Conservation (phyloP, 2,888 invertebrate species). For the Actias luna region DNA sequence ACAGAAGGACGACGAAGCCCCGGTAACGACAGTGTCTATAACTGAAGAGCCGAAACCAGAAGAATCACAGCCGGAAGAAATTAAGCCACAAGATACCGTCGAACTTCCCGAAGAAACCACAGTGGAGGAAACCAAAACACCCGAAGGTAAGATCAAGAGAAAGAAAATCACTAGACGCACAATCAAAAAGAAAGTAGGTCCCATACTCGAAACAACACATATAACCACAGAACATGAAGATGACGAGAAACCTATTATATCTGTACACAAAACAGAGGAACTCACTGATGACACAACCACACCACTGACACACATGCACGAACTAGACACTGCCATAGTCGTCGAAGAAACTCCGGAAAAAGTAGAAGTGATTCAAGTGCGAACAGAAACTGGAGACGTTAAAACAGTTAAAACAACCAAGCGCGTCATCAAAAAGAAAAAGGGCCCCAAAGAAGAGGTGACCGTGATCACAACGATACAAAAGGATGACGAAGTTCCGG, state of each 20-base stretch:
- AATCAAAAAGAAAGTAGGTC: constrained; percentile 59
- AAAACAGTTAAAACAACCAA: constrained; percentile 36
- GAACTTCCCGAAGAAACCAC: constrained; percentile 20
- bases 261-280: background rate
- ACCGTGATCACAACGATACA: constrained; percentile 37
- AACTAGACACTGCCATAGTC: constrained; percentile 39
- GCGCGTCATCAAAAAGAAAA: constrained; percentile 55
- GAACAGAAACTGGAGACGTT: constrained; percentile 28
- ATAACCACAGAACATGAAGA: constrained; percentile 20
- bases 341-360: constrained; percentile 32
- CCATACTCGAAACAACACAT: constrained; percentile 49
- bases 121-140: background rate
- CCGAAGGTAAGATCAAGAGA: constrained; percentile 12
- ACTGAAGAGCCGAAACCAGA: background rate
- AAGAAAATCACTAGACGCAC: constrained; percentile 30
- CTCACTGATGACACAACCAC: constrained; percentile 5
- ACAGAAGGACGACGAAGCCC: constrained; percentile 20
- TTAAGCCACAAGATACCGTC: constrained; percentile 24
- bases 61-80: background rate
- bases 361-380: constrained; percentile 29
- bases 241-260: constrained; percentile 11
- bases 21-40: background rate
- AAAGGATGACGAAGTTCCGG: constrained; percentile 37
- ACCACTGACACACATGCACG: constrained; percentile 20
- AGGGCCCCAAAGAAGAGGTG: constrained; percentile 36